Conservation (phyloP, 2,113 vertebrate species). For the Misgurnus mizolepis region DNA sequence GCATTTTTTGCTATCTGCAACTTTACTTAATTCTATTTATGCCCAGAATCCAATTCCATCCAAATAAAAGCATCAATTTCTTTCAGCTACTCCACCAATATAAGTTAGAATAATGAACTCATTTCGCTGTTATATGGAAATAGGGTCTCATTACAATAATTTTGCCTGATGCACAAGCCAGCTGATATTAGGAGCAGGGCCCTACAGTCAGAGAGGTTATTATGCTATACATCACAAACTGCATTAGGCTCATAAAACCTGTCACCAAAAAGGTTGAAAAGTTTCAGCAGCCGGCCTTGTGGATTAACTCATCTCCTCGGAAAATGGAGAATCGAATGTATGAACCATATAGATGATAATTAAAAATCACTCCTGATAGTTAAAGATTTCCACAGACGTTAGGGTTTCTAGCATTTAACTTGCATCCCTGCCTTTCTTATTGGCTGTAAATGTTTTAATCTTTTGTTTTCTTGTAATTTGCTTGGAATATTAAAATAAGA, state of each 20-base stretch:
- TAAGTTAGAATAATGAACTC: conserved; percentile 83
- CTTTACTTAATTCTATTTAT: conserved; percentile 77
- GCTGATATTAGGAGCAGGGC: conserved; percentile 79
- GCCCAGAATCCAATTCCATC: conserved; percentile 72
- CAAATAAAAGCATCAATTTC: conserved; percentile 79
- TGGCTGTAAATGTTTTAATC: conserved; percentile 39
- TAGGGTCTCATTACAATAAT: conserved; percentile 84
- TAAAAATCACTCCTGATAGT: conserved; percentile 61
- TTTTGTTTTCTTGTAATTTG: not conserved
- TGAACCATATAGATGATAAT: conserved; percentile 61
- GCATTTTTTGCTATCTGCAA: conserved; percentile 67
- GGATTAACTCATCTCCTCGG: conserved; percentile 73
- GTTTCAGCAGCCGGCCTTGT: conserved; percentile 69
- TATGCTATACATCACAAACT: conserved; percentile 85
- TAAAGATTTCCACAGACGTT: conserved; percentile 58
- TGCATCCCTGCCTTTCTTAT: conserved; percentile 54
- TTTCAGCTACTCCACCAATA: conserved; percentile 75
- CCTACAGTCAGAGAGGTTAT: conserved; percentile 81
- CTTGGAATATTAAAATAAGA: not conserved
- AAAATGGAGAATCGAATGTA: conserved; percentile 65
- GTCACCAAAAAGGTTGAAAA: conserved; percentile 78
- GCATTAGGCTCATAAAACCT: conserved; percentile 80
- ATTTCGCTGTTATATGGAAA: conserved; percentile 84
- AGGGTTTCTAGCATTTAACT: conserved; percentile 38
- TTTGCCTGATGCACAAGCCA: conserved; percentile 77